Evolutionary conservation across 2,797 vertebrate genomes (phyloP).

Genomic region (Pempheris klunzingeri): DNA sequence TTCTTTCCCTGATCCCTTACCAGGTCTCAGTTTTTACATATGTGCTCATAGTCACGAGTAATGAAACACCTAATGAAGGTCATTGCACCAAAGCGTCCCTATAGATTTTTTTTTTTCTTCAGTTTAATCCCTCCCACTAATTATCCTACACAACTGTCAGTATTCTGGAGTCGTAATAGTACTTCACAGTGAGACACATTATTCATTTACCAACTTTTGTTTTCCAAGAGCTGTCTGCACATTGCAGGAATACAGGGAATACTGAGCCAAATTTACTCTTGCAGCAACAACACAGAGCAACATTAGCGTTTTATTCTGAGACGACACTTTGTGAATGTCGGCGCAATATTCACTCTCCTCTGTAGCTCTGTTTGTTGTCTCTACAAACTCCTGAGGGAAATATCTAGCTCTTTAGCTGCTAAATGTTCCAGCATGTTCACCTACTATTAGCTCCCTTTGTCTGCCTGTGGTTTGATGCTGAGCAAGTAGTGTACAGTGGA

Average conservation of each 20-base stretch:
- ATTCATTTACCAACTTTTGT: neutral
- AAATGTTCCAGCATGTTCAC: neutral
- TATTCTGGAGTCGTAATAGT: neutral
- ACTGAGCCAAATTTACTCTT: neutral
- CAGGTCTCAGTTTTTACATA: neutral
- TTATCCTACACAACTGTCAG: neutral
- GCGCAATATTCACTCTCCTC: too few species aligned
- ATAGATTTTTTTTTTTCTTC: neutral
- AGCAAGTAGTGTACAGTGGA: neutral
- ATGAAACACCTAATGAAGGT: neutral
- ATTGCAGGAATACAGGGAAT: neutral
- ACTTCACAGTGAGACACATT: neutral
- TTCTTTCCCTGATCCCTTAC: neutral
- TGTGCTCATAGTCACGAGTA: neutral
- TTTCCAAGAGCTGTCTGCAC: neutral
- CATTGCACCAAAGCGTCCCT: neutral
- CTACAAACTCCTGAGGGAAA: neutral
- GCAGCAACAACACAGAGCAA: neutral
- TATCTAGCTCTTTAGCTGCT: neutral
- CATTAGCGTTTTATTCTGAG: neutral
- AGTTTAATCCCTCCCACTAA: neutral
- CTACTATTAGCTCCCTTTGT: neutral
- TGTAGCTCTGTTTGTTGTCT: neutral
- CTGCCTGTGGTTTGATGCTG: neutral
- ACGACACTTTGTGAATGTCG: too few species aligned